Evolutionary conservation across 1,140 invertebrate genomes (phyloP).

Genomic region (Caenorhabditis brenneri): DNA sequence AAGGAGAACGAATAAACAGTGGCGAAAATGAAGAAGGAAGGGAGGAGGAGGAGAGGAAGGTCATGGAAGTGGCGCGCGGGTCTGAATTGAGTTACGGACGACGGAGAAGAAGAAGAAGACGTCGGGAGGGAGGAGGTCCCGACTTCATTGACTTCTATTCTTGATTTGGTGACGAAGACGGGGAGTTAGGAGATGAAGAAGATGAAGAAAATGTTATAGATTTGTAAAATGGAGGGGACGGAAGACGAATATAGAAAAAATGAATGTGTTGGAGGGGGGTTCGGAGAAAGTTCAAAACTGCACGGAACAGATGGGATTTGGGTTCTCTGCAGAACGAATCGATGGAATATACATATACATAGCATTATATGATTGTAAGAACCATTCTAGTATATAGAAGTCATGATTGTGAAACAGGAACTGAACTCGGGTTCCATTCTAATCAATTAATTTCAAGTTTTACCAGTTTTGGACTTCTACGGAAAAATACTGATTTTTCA

Average conservation of each 20-base stretch:
- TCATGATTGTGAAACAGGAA: too few relatives aligned
- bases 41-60: not conserved
- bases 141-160: constrained; percentile 42
- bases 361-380: too few relatives aligned
- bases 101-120: not conserved
- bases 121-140: not conserved
- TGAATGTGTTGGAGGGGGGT: not conserved
- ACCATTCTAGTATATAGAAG: too few relatives aligned
- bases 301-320: not conserved
- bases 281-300: not conserved
- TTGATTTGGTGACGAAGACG: constrained; percentile 23
- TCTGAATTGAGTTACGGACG: constrained; percentile 36
- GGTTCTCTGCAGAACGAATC: too few relatives aligned
- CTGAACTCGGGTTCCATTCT: too few relatives aligned
- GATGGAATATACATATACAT: too few relatives aligned
- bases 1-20: not conserved
- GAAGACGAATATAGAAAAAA: not conserved
- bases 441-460: too few relatives aligned
- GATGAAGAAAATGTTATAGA: not conserved
- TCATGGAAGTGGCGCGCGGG: not conserved
- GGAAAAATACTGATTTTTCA: too few relatives aligned
- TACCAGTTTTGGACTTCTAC: too few relatives aligned
- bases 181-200: not conserved
- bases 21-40: constrained; percentile 3
- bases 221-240: not conserved